Evolutionary conservation across 1,140 invertebrate species (phyloP), one percentile per base, ranked within the genome.

Genomic region (Sycobia sp.): DNA sequence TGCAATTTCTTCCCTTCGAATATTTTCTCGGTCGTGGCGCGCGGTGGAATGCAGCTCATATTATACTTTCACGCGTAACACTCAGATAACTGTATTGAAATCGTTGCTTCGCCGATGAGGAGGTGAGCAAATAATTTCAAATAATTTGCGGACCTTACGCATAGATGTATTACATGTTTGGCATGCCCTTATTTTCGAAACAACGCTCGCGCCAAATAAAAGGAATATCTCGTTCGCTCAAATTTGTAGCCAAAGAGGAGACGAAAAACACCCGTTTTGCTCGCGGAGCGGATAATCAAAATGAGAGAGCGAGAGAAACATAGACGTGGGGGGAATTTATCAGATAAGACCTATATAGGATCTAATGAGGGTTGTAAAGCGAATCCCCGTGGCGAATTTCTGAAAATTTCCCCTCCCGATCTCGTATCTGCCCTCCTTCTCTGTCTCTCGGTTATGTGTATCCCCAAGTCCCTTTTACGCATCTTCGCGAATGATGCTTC

Each of bases 381-480:
- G 51, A 62, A 62, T 62, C 69, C 71, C 64, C 75, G 71, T 73
- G 66, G 69, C 70, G 67, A 77, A 78, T 76, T 76, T 73, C 71
- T 73, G 66, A 76, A 72, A 76, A 69, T 36, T 61, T 51, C 46
- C 47, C 47, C 43, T 38, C 32, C 27, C 39, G 23, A 13, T 36
- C 18, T 23, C 20, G 41, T 22, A 18, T 44, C 22, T 34, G 11
- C 29, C 11, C 11, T 4, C 29, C 29, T 32, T 32, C 29, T 32
- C 29, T 32, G 4, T 32, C 29, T 4, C 29, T 32, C 29, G 29
- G 29, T 11, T 29, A 29, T 34, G 5, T 20, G n/a, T 13, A 0
- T 29, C 47, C 18, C 32, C 25, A n/a, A 36, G 16, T 5, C 16
- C 20, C 20, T 44, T 13, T 22, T 22, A 5, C 5, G 16, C 43